phyloP scores from a whole-genome alignment of 1,140 invertebrate species.

The Zophobas morio region DNA sequence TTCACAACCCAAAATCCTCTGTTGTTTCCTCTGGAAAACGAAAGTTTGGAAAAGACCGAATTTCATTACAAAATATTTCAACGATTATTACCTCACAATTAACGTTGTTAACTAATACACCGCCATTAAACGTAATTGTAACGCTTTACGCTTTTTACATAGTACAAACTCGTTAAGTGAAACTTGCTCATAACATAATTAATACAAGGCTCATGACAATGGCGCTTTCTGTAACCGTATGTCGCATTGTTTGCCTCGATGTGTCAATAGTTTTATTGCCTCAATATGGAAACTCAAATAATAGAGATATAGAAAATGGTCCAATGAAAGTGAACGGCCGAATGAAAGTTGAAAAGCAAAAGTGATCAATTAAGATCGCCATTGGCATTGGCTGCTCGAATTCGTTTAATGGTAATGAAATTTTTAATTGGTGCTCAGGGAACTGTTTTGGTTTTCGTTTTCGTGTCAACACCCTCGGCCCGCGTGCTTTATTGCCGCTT shows the following conservation, averaged over 20 bases:
- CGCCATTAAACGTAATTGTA: constrained; percentile 46
- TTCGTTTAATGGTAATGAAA: constrained; percentile 32
- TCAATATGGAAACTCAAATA: constrained; percentile 3
- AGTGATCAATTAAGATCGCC: constrained; percentile 40
- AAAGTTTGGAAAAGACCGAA: constrained; percentile 23
- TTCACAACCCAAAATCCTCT: no score
- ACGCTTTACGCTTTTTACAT: constrained; percentile 45
- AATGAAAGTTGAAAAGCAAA: constrained; percentile 40
- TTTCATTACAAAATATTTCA: constrained; percentile 26
- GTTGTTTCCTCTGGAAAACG: not conserved
- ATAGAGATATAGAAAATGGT: constrained; percentile 26
- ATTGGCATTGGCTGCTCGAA: constrained; percentile 36
- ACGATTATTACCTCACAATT: constrained; percentile 25
- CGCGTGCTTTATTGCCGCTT: no score
- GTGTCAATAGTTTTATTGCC: constrained; percentile 16
- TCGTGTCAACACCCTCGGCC: no score
- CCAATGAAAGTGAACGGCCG: constrained; percentile 31
- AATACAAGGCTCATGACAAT: constrained; percentile 47
- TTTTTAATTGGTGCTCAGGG: not conserved
- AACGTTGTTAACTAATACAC: constrained; percentile 40
- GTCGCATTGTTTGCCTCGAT: constrained; percentile 6
- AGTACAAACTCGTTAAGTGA: constrained; percentile 31
- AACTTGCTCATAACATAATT: constrained; percentile 43
- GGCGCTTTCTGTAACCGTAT: constrained; percentile 20
- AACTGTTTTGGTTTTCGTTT: no score